Conservation (phyloP, 30 jellyfish, hydroid and myxozoan species). For the Rhopilema esculentum region DNA sequence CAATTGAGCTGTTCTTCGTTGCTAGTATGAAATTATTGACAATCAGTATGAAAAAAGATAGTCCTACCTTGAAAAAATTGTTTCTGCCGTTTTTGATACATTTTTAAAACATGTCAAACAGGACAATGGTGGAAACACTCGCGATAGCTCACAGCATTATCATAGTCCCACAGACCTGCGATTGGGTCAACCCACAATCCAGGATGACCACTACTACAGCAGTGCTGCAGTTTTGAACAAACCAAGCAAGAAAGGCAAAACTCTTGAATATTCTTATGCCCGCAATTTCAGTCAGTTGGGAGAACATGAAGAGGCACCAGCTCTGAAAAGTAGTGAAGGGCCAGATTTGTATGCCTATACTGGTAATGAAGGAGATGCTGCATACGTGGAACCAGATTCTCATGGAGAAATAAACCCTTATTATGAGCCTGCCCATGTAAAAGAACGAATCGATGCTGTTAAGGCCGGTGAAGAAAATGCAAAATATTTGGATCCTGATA, state of each 20-base stretch:
- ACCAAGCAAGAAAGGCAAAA: neutral
- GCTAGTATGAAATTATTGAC: too few species aligned
- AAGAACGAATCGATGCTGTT: neutral
- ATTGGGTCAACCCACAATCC: neutral
- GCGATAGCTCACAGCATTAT: constrained; percentile 4
- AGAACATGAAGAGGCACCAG: neutral
- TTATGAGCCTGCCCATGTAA: neutral
- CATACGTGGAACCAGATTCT: neutral
- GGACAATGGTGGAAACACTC: neutral
- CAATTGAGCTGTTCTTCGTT: too few species aligned
- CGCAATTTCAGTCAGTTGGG: neutral
- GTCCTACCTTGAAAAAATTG: too few species aligned
- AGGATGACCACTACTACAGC: constrained; percentile 18
- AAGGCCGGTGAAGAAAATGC: neutral
- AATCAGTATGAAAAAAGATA: too few species aligned
- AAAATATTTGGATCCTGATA: neutral
- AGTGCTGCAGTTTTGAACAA: constrained; percentile 12
- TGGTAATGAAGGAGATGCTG: neutral
- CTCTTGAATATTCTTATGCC: constrained; percentile 37
- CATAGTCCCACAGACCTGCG: constrained; percentile 8
- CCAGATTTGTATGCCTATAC: constrained; percentile 4
- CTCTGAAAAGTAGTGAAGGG: neutral
- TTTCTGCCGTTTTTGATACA: too few species aligned
- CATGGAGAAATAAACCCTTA: neutral
- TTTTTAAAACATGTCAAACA: too few species aligned